Conservation (phyloP, 2,888 invertebrate genomes). For the Xylocampa areola region DNA sequence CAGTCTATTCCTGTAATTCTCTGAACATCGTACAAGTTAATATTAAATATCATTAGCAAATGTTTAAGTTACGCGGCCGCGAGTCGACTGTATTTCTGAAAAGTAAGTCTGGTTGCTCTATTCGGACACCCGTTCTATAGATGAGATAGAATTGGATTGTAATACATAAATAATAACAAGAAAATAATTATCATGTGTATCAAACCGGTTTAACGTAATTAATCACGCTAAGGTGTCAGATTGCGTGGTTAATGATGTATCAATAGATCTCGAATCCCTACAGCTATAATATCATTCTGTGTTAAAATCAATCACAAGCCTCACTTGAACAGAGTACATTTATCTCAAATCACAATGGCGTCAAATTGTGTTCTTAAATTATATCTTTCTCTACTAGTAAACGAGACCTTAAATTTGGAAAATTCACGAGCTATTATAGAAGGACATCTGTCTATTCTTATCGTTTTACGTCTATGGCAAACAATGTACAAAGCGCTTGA, state of each 20-base stretch:
- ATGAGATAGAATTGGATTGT: slow-evolving; percentile 3
- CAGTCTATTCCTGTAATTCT: not conserved
- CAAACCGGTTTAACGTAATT: slow-evolving; percentile 10
- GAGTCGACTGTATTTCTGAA: not conserved
- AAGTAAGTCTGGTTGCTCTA: slow-evolving; percentile 14
- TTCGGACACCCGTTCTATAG: not conserved
- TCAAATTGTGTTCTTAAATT: not conserved
- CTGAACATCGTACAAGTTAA: slow-evolving; percentile 11
- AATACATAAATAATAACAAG: not conserved
- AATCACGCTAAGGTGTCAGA: slow-evolving; percentile 22
- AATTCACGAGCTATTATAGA: slow-evolving; percentile 3
- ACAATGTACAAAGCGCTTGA: slow-evolving; percentile 58
- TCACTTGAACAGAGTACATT: slow-evolving; percentile 26
- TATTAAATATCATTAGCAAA: slow-evolving; percentile 30
- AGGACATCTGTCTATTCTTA: slow-evolving; percentile 24
- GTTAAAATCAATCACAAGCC: slow-evolving; percentile 34
- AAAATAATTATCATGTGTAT: not conserved
- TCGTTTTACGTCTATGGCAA: slow-evolving; percentile 23
- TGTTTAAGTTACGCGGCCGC: slow-evolving; percentile 21
- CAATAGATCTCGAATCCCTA: slow-evolving; percentile 15
- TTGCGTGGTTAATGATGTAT: slow-evolving; percentile 28
- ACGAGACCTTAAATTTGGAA: slow-evolving; percentile 22
- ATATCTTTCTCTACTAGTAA: not conserved
- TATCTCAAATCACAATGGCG: slow-evolving; percentile 2
- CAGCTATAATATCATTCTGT: slow-evolving; percentile 19